A percentile compares a stretch with the other conserved stretches of the same genome.
Conservation (phyloP, 2,888 invertebrate species). For the Sarcophaga subvicina region DNA sequence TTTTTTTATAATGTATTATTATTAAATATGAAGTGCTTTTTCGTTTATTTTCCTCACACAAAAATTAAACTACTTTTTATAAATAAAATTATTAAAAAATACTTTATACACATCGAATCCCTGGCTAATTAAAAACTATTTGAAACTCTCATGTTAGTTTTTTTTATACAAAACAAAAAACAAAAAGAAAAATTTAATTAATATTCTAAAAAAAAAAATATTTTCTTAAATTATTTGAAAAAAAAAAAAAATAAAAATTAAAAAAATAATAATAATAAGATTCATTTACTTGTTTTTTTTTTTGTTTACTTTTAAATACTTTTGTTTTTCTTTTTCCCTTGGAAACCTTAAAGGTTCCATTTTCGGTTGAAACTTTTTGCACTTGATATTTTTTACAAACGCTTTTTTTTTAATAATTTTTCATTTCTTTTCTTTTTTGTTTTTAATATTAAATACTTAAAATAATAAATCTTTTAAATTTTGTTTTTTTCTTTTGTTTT, state of each 20-base stretch:
- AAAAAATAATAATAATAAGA: slow-evolving; percentile 11
- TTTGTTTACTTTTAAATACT: slow-evolving; percentile 62
- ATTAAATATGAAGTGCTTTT: slow-evolving; percentile 37
- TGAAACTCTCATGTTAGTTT: slow-evolving; percentile 78
- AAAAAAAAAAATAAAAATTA: slow-evolving; percentile 51
- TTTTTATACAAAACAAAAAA: slow-evolving; percentile 25
- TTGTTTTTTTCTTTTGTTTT: slow-evolving; percentile 36
- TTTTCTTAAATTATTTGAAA: slow-evolving; percentile 73
- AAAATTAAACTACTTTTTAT: slow-evolving; percentile 47
- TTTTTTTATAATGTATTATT: slow-evolving; percentile 50
- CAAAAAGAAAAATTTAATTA: neutral
- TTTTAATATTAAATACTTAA: slow-evolving; percentile 55
- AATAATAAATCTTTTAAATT: slow-evolving; percentile 68
- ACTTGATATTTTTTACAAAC: slow-evolving; percentile 74
- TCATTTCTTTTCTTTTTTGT: slow-evolving; percentile 63
- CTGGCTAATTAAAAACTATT: slow-evolving; percentile 69
- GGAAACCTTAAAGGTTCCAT: slow-evolving; percentile 70
- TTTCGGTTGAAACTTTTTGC: slow-evolving; percentile 75
- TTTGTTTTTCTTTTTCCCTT: slow-evolving; percentile 63
- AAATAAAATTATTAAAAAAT: slow-evolving; percentile 33
- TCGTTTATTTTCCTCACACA: slow-evolving; percentile 48
- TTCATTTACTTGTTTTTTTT: slow-evolving; percentile 35
- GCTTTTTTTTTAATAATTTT: slow-evolving; percentile 33
- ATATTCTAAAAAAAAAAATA: slow-evolving; percentile 71
- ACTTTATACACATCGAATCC: slow-evolving; percentile 57